Base-by-base conservation (phyloP, 2,797 vertebrate genomes). In the Enteromius viviparus region DNA sequence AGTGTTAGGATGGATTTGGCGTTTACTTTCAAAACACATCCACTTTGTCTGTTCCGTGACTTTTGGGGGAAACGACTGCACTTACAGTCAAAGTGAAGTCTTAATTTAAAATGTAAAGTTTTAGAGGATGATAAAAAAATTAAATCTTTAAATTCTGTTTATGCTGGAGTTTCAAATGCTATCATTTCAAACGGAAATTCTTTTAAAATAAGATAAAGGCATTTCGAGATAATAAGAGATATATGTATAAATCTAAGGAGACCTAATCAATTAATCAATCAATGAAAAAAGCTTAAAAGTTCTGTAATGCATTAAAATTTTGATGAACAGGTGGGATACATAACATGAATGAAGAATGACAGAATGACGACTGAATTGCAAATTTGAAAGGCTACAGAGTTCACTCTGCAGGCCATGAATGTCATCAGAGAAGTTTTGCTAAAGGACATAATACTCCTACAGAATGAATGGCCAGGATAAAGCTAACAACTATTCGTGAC, bases 401-500 rank as follows among this genome's bases (percentile, higher is more conserved):
- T 74, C 45, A 49, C 23, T 49, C 62, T 62, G 23, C 5, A 12
- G 68, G 49, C 45, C 66, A 40, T 70, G 29, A 53, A 78, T 82
- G 85, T 69, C 65, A 87, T 79, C 64, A 40, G 42, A 80, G 55
- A 66, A 58, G 47, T 66, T 26, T 60, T 82, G 34, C 69, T 60
- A 74, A 69, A 78, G 78, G 58, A 78, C 82, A 71, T 55, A 60
- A 68, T 53, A 83, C 62, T 47, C 29, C 9, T 58, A 51, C 29
- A 49, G 29, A 83, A 78, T 68, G 40, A 78, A 84, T 62, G 60
- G 34, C 14, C 81, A n/a, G 81, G 66, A 81, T 53, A 77, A 81
- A 85, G 80, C 74, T 64, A 78, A 84, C 84, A 82, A 77, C 58
- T 60, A 74, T 45, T 58, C 71, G n/a, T 81, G 84, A 70, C 80